These are phyloP conservation scores for Diadema setosum DNA, from an alignment of 35 echinoderm and acorn worm genomes.

Conservation along the genomic window DNA sequence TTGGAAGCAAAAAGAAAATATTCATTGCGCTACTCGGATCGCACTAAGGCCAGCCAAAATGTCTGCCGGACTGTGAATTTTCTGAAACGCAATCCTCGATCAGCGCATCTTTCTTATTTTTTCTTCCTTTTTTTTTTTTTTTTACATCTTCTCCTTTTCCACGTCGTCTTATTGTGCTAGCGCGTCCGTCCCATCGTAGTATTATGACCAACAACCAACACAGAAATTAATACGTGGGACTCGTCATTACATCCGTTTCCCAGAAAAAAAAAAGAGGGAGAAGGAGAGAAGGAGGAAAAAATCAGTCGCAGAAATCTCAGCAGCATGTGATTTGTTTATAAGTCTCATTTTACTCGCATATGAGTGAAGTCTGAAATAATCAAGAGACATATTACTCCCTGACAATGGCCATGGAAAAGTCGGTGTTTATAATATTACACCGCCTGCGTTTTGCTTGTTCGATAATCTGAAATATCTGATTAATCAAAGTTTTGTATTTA, in stretches of 20 bases:
- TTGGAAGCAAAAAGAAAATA: slow-evolving; percentile 1
- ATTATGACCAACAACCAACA: background rate
- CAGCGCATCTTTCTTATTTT: too few relatives aligned
- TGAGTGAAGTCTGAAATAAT: background rate
- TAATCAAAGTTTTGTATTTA: too few relatives aligned
- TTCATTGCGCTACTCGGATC: background rate
- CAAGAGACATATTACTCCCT: background rate
- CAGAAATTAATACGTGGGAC: slow-evolving; percentile 9
- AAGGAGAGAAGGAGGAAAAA: too few relatives aligned
- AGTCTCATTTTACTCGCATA: background rate
- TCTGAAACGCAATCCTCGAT: background rate
- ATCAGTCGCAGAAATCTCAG: background rate
- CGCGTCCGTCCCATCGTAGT: background rate
- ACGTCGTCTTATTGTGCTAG: too few relatives aligned
- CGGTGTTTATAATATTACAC: too few relatives aligned
- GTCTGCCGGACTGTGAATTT: slow-evolving; percentile 2
- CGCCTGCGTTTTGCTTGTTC: too few relatives aligned
- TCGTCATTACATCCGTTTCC: background rate
- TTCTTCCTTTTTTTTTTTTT: too few relatives aligned
- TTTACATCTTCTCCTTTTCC: too few relatives aligned
- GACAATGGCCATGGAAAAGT: background rate
- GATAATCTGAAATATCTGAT: too few relatives aligned
- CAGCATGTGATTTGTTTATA: background rate
- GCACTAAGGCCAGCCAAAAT: background rate
- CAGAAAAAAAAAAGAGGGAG: too few relatives aligned